phyloP scores from a whole-genome alignment of 1,140 invertebrate species.

The Diachasma alloeum region DNA sequence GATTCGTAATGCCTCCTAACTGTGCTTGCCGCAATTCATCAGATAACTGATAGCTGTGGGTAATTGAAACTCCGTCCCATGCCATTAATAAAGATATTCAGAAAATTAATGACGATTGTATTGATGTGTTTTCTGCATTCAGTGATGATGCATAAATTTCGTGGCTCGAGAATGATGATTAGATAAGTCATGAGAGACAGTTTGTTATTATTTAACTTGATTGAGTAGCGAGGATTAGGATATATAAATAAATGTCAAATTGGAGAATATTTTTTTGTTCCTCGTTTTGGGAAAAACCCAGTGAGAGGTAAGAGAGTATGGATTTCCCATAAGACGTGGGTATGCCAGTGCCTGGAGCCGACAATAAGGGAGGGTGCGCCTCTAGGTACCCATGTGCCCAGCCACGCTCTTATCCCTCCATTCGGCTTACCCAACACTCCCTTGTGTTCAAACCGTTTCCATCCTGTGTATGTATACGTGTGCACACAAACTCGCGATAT shows the following conservation, averaged over 20 bases:
- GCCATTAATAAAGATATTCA: neutral
- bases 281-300: neutral
- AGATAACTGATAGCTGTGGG: neutral
- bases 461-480: slow-evolving; percentile 18
- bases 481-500: neutral
- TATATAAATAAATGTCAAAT: too few relatives aligned
- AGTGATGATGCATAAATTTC: neutral
- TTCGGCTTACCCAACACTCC: neutral
- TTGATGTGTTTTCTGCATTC: neutral
- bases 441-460: slow-evolving; percentile 32
- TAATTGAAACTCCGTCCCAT: neutral
- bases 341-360: slow-evolving; percentile 53
- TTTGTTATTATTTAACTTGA: too few relatives aligned
- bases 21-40: neutral
- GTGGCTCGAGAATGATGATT: neutral
- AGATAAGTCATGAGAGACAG: too few relatives aligned
- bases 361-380: slow-evolving; percentile 57
- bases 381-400: slow-evolving; percentile 19
- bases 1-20: neutral
- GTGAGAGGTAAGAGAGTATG: slow-evolving; percentile 43
- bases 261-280: too few relatives aligned
- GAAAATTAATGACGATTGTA: neutral
- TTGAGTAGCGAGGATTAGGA: too few relatives aligned
- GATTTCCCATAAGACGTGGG: slow-evolving; percentile 63
- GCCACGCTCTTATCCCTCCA: neutral